Base-by-base conservation (phyloP, 2,113 vertebrate species). In the Spea multiplicata region DNA sequence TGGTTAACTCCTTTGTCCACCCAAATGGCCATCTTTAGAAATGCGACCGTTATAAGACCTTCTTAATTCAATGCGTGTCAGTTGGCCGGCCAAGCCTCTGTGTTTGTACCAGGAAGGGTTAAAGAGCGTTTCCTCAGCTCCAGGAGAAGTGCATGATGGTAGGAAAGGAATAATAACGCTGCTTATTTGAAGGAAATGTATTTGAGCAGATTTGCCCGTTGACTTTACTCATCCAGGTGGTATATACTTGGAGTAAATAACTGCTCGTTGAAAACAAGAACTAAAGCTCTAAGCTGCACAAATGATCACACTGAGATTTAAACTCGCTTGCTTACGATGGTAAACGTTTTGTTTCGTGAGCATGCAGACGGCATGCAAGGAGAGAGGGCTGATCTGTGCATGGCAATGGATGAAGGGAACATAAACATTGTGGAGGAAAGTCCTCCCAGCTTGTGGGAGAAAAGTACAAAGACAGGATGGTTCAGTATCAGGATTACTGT, bases 311-410 rank as follows among this genome's bases (percentile, higher is more conserved):
- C 30, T 17, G 16, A 10, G 55, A 61, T 16, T 76, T 10, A 69
- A 17, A 76, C 75, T 55, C 55, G 69, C 75, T 76, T 69, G 16
- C 16, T 52, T 47, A 76, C 68, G 30, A 30, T 30, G 30, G 30
- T 30, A 61, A 71, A 5, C 13, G 55, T 30, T 59, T 74, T 73
- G 77, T 74, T 69, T 75, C 68, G 71, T 74, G 71, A 46, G 8
- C 78, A 80, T 73, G 71, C 71, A 74, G 12, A 52, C 8, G 44
- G 12, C 78, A 80, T 80, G 78, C 78, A 74, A 17, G 64, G 16
- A 17, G 7, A 65, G 62, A 66, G n/a, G 30, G 5, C 49, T 48
- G 77, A 53, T 50, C 14, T 50, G 64, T 16, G 65, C n/a, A 80
- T 68, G 65, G 64, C 3, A 44, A 68, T 80, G 71, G 52, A 12